These are phyloP conservation scores for Amphipoea lucens DNA, from an alignment of 2,888 invertebrate species.

Conservation along the genomic window DNA sequence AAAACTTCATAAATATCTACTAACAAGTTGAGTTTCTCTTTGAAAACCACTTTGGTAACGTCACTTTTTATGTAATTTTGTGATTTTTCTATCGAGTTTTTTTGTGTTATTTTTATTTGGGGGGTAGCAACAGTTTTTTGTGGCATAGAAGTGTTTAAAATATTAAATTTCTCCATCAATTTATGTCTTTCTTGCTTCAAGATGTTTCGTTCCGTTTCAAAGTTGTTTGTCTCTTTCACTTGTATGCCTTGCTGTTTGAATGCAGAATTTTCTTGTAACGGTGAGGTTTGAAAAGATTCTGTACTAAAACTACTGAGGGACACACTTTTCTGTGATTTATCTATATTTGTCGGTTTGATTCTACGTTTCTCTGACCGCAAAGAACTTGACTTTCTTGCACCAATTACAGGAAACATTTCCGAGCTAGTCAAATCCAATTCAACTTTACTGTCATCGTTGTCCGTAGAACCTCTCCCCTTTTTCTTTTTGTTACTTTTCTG, in stretches of 20 bases:
- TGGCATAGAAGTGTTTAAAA: constrained; percentile 78
- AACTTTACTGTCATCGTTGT: constrained; percentile 74
- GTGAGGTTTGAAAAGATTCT: constrained; percentile 81
- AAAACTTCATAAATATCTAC: constrained; percentile 90
- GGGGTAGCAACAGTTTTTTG: constrained; percentile 75
- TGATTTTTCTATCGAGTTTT: constrained; percentile 73
- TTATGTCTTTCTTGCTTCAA: constrained; percentile 86
- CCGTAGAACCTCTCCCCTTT: constrained; percentile 79
- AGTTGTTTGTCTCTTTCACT: constrained; percentile 79
- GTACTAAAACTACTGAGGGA: constrained; percentile 82
- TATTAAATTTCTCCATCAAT: constrained; percentile 87
- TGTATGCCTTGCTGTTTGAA: constrained; percentile 82
- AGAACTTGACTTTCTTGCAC: constrained; percentile 82
- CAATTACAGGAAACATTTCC: constrained; percentile 86
- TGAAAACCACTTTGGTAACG: constrained; percentile 84
- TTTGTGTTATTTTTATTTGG: constrained; percentile 80
- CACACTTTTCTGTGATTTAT: constrained; percentile 80
- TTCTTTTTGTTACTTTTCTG: constrained; percentile 83
- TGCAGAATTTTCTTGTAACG: constrained; percentile 79
- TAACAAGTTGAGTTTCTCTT: constrained; percentile 89
- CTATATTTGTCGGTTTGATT: constrained; percentile 90
- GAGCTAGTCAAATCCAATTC: constrained; percentile 84
- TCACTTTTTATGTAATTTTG: constrained; percentile 82
- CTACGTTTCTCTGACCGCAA: constrained; percentile 81
- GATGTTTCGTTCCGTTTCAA: constrained; percentile 84